Percentiles rank a stretch among this genome's conserved stretches.
These are phyloP conservation scores for Steinernema carpocapsae DNA, from an alignment of 2,888 invertebrate genomes.

Conservation along the genomic window DNA sequence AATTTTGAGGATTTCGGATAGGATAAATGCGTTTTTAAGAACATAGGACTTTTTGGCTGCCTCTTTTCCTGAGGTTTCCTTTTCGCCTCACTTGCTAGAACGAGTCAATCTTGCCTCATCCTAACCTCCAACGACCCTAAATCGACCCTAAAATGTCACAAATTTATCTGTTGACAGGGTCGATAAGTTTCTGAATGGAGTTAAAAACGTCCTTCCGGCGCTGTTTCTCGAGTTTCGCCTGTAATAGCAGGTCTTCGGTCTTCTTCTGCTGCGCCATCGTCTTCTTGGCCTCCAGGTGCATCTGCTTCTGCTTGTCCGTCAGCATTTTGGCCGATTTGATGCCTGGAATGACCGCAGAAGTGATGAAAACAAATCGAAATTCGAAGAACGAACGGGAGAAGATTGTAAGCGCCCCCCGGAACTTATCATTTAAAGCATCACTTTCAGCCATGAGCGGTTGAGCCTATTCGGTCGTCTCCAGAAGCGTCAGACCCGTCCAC, in stretches of 20 bases:
- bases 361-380: background rate
- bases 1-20: background rate
- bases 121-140: too few species aligned
- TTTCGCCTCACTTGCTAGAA: too few species aligned
- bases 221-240: constrained; percentile 34
- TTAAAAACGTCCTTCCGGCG: constrained; percentile 44
- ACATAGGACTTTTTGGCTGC: too few species aligned
- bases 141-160: background rate
- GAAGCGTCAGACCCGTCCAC: too few species aligned
- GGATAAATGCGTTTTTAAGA: background rate
- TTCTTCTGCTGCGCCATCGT: background rate
- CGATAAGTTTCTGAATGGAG: constrained; percentile 40
- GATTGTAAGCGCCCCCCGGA: background rate
- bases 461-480: too few species aligned
- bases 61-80: too few species aligned
- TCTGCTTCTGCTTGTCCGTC: constrained; percentile 4
- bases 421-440: too few species aligned
- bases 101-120: too few species aligned
- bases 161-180: constrained; percentile 42
- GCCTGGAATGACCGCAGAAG: background rate
- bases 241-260: background rate
- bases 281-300: background rate
- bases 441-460: too few species aligned
- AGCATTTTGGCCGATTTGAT: background rate
- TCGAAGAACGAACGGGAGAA: background rate